A percentile compares a stretch with the other conserved stretches of the same genome.
phyloP scores from a whole-genome alignment of 2,113 vertebrate species.

The Mesoclemmys tuberculata region DNA sequence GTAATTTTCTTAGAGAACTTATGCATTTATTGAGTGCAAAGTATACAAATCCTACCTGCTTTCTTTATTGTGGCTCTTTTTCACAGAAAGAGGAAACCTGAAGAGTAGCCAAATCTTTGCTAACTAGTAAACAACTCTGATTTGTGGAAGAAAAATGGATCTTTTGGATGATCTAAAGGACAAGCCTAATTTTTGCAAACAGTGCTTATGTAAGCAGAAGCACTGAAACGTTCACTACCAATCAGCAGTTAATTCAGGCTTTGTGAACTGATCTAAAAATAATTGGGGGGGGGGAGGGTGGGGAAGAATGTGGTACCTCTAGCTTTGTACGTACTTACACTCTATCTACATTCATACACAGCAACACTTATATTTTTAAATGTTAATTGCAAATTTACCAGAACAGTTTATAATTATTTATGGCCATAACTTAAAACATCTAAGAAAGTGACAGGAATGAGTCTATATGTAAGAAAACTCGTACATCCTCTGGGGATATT shows the following conservation, averaged over 20 bases:
- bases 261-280: background rate
- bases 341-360: background rate
- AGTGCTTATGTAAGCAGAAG: background rate
- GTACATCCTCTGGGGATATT: background rate
- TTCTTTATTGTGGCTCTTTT: background rate
- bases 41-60: background rate
- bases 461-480: rapidly evolving
- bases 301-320: rapidly evolving
- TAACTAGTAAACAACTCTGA: background rate
- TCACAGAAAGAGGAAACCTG: background rate
- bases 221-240: background rate
- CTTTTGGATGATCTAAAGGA: background rate
- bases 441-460: background rate
- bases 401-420: background rate
- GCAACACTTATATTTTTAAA: rapidly evolving
- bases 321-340: rapidly evolving
- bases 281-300: rapidly evolving
- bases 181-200: background rate
- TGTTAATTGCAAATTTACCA: background rate
- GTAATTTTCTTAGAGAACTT: background rate
- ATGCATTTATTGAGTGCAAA: background rate
- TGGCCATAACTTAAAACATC: background rate
- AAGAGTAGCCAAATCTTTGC: background rate
- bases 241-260: background rate
- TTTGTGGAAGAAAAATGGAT: background rate